A percentile compares a stretch with the other conserved stretches of the same genome.
Evolutionary conservation across 2,797 vertebrate genomes (phyloP).

Genomic region (Enteromius viviparus): DNA sequence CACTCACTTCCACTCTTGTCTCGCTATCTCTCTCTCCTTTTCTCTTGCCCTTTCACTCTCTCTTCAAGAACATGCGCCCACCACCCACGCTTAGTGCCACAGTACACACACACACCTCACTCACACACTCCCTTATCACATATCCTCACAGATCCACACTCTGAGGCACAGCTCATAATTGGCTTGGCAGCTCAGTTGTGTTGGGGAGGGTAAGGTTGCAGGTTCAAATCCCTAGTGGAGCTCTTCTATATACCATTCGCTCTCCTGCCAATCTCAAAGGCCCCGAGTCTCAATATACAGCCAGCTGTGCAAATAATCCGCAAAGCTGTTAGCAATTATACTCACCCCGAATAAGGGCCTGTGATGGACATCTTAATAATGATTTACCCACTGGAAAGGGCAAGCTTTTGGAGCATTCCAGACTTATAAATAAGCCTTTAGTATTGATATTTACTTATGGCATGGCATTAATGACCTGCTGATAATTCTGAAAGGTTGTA

Average conservation of each 20-base stretch:
- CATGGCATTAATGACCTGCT: conserved; percentile 66
- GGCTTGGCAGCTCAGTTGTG: conserved; percentile 66
- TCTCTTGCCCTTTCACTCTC: conserved; percentile 40
- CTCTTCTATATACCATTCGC: conserved; percentile 50
- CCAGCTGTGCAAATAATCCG: conserved; percentile 62
- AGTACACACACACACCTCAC: conserved; percentile 12
- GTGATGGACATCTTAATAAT: conserved; percentile 64
- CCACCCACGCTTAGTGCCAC: conserved; percentile 22
- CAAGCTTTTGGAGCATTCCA: conserved; percentile 54
- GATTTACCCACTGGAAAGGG: conserved; percentile 61
- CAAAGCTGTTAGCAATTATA: conserved; percentile 66
- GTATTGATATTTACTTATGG: conserved; percentile 63
- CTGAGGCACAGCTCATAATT: conserved; percentile 63
- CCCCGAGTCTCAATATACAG: conserved; percentile 58
- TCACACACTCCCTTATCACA: conserved; percentile 36
- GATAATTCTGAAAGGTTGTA: conserved; percentile 62
- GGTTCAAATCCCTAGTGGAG: conserved; percentile 63
- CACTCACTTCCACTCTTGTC: conserved; percentile 51
- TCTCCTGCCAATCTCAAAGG: conserved; percentile 59
- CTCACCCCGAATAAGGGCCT: conserved; percentile 54
- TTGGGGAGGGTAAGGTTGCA: conserved; percentile 64
- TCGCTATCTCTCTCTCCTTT: conserved; percentile 29
- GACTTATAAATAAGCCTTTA: conserved; percentile 59
- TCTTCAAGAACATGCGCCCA: conserved; percentile 24
- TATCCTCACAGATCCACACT: conserved; percentile 42